Evolutionary conservation across 2,113 vertebrate genomes (phyloP).

Genomic region (Laterallus jamaicensis): DNA sequence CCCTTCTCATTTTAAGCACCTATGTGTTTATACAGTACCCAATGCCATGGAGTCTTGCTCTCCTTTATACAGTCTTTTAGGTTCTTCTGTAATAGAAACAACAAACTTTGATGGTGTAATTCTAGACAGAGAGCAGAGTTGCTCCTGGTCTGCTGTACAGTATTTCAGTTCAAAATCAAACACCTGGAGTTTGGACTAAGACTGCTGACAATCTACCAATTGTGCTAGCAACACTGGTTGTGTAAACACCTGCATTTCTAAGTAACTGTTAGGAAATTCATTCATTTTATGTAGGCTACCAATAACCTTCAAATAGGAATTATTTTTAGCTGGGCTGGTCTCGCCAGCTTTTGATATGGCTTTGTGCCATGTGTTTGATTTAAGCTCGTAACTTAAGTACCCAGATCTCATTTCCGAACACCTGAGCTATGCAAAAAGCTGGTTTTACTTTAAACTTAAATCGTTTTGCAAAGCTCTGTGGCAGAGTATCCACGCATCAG

Average conservation of each 20-base stretch:
- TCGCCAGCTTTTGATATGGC: constrained; percentile 23
- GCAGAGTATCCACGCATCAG: constrained; percentile 48
- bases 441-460: constrained; percentile 66
- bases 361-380: background rate
- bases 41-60: background rate
- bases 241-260: constrained; percentile 15
- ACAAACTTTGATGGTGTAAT: background rate
- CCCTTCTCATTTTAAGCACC: background rate
- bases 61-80: background rate
- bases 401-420: background rate
- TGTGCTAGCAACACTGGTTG: background rate
- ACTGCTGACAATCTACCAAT: background rate
- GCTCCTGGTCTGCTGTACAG: background rate
- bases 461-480: constrained; percentile 3
- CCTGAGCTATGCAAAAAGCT: constrained; percentile 52
- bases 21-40: background rate
- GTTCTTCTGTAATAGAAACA: background rate
- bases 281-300: constrained; percentile 11
- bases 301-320: background rate
- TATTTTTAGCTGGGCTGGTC: background rate
- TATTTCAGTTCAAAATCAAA: background rate
- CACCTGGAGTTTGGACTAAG: background rate
- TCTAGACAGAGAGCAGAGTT: background rate
- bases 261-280: background rate
- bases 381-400: background rate